These are phyloP conservation scores for Diabrotica virgifera DNA, from an alignment of 1,140 invertebrate genomes.

Conservation along the genomic window DNA sequence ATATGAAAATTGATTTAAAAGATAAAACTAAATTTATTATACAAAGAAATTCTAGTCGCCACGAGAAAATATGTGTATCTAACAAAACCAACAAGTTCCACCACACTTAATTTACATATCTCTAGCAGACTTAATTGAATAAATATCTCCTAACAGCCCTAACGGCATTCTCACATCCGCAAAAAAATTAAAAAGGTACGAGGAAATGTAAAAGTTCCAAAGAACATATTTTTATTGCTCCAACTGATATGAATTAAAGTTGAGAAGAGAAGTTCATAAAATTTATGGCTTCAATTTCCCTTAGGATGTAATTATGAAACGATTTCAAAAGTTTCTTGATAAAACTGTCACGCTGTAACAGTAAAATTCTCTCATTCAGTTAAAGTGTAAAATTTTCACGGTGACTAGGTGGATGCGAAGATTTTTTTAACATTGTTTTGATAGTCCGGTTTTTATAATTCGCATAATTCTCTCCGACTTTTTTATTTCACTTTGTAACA, in stretches of 20 bases:
- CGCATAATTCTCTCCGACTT: too few species aligned
- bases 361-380: not conserved
- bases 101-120: too few species aligned
- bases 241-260: slow-evolving; percentile 18
- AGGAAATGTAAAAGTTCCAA: slow-evolving; percentile 14
- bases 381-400: slow-evolving; percentile 13
- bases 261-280: slow-evolving; percentile 13
- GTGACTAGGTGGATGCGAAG: not conserved
- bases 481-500: too few species aligned
- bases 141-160: too few species aligned
- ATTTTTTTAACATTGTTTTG: not conserved
- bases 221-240: slow-evolving; percentile 17
- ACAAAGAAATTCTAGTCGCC: too few species aligned
- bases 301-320: slow-evolving; percentile 19
- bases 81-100: too few species aligned
- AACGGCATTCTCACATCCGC: too few species aligned
- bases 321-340: slow-evolving; percentile 21
- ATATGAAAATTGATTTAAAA: too few species aligned
- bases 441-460: not conserved
- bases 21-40: too few species aligned
- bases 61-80: too few species aligned
- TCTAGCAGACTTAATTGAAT: too few species aligned
- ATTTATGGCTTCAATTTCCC: slow-evolving; percentile 21
- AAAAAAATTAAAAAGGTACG: too few species aligned
- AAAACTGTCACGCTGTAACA: slow-evolving; percentile 16